Base-by-base conservation (phyloP, 2,888 invertebrate genomes). In the Stenchaetothrips biformis region DNA sequence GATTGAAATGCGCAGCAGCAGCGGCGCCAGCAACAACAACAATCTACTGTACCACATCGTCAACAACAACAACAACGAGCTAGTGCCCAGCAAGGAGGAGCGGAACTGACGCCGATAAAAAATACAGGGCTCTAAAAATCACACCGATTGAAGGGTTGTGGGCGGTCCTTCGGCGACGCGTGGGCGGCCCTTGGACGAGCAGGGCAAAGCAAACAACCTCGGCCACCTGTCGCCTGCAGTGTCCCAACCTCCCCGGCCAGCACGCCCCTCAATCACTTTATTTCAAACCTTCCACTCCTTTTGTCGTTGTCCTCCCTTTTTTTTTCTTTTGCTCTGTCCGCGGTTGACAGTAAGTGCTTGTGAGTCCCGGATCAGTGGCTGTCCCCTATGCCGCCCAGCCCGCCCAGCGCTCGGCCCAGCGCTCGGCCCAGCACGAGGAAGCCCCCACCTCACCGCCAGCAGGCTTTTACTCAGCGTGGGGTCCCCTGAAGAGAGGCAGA, bases 271-370 rank as follows among this genome's bases (percentile, higher is more conserved):
- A 53, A 53, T 53, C 53, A 18, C 8, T 8, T 53, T 53, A 53
- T 53, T 53, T 53, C 21, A 21, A 21, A 67, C 21, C 18, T 67
- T 21, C 21, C 21, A 0, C 21, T 67, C 67, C 7, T 21, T 21
- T 21, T n/a, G n/a, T 0, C 21, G 0, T 21, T 0, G n/a, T 7
- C 67, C 18, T 18, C 8, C 53, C 53, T 18, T 18, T 7, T 18
- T n/a, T 53, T 18, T 11, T 7, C 53, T n/a, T n/a, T n/a, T n/a
- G 3, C 53, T 53, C 53, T 49, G 8, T 49, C n/a, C 13, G 62
- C 67, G 67, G 67, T 21, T 67, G 67, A 21, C 67, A 21, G 67
- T 67, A 67, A 67, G 67, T 67, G 67, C 67, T 67, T 67, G 67
- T 21, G 67, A 67, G 67, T 16, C 53, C 53, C 53, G 53, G 53